Base-by-base conservation (phyloP, 2,888 invertebrate species). In the Polylopha cassiicola region DNA sequence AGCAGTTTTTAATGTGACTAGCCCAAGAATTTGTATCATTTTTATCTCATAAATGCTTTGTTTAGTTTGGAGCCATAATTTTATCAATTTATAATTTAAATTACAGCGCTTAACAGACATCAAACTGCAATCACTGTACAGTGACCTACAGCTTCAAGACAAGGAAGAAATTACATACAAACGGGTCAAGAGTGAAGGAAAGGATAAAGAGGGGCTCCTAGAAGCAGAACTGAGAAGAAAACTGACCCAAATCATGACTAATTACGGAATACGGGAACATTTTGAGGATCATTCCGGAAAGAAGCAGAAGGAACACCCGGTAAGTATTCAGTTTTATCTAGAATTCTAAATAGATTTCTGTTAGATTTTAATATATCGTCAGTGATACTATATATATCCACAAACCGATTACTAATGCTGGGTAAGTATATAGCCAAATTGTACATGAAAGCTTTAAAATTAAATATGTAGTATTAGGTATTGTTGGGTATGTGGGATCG, bases 121-220 rank as follows among this genome's bases (percentile, higher is more conserved):
- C 0, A 95, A 95, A 71, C 74, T 98, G 15, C 93, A 94, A 60
- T 94, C 95, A 0, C 68, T 98, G 10, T 95, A 93, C 65, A 93
- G 93, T 64, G 97, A 97, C 61, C 78, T 98, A 3, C 95, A 94
- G 82, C 89, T 96, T 24, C 97, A 97, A 46, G 97, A 98, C 62
- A 97, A 97, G 80, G 94, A 95, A 71, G 97, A 98, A 81, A 85
- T 96, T 18, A 89, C 91, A 0, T 90, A 90, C 70, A 98, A 98
- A 70, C 91, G 92, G 61, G 71, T 92, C 2, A 93, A 92, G 63
- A 87, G 91, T 26, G 95, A 96, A 53, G 94, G 94, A 11, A 89
- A 91, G 47, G 97, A 98, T 68, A 93, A 94, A 54, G 95, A 95
- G 59, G 97, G 97, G 0, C 63, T 94, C 3, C 91, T 92, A 63